Conservation (phyloP, 2,888 invertebrate genomes). For the Drosophila mercatorum region DNA sequence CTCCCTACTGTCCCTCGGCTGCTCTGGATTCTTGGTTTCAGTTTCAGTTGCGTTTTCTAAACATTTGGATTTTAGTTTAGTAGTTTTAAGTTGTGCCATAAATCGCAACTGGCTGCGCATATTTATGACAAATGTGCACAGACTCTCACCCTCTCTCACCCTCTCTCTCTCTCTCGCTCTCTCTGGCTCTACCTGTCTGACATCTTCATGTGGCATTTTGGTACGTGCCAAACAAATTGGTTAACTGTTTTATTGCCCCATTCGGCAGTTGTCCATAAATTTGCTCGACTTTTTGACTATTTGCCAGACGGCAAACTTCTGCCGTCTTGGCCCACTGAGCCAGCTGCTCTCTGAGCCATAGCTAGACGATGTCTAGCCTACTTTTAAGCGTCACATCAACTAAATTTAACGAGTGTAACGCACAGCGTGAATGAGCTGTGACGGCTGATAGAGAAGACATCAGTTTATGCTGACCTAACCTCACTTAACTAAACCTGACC, state of each 20-base stretch:
- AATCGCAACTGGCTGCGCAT: constrained; percentile 51
- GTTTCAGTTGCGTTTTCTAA: constrained; percentile 48
- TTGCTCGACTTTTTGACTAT: constrained; percentile 13
- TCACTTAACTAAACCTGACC: neutral
- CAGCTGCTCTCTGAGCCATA: neutral
- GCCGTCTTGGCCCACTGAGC: neutral
- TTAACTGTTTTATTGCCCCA: constrained; percentile 43
- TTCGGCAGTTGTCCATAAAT: constrained; percentile 26
- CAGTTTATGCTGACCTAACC: neutral
- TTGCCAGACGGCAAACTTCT: constrained; percentile 1
- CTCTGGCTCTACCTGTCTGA: constrained; percentile 8
- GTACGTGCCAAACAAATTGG: constrained; percentile 44
- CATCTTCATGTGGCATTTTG: constrained; percentile 36
- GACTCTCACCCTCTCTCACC: neutral
- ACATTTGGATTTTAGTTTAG: constrained; percentile 60
- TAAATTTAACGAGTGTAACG: neutral
- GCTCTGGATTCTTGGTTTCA: constrained; percentile 22
- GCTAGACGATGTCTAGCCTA: neutral
- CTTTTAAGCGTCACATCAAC: neutral
- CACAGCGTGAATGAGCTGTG: neutral
- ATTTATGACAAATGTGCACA: constrained; percentile 48
- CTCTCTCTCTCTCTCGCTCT: neutral
- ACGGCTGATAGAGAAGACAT: too few species aligned
- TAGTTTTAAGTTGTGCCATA: constrained; percentile 56
- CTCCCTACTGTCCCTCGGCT: neutral